Conservation (phyloP, 2,113 vertebrate genomes). For the Oreochromis spilurus region DNA sequence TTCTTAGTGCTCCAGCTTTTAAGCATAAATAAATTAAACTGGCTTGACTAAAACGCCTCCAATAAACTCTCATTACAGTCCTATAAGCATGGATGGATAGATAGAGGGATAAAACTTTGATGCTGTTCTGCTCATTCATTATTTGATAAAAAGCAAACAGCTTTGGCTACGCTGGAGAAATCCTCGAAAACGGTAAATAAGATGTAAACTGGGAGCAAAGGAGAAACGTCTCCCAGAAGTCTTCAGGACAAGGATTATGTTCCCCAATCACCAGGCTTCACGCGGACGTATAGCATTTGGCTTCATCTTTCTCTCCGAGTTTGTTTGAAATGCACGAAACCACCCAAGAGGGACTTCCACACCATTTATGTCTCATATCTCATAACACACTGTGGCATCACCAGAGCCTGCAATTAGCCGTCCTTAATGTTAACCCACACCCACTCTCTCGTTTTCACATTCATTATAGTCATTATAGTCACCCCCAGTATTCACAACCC, state of each 20-base stretch:
- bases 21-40: constrained; percentile 65
- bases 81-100: constrained; percentile 11
- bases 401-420: constrained; percentile 21
- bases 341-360: constrained; percentile 48
- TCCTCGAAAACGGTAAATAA: not conserved
- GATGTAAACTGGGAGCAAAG: not conserved
- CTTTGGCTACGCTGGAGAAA: not conserved
- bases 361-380: constrained; percentile 5
- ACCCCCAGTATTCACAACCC: constrained; percentile 24
- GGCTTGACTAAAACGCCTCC: constrained; percentile 44
- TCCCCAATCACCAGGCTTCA: not conserved
- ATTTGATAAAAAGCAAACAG: constrained; percentile 1
- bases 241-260: not conserved
- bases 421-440: constrained; percentile 41
- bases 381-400: constrained; percentile 16
- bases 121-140: constrained; percentile 34
- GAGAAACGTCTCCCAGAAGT: not conserved
- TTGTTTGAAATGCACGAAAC: constrained; percentile 31
- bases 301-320: not conserved
- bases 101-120: constrained; percentile 28
- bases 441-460: constrained; percentile 21
- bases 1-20: constrained; percentile 57
- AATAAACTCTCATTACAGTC: constrained; percentile 59
- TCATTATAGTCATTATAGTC: constrained; percentile 59
- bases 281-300: not conserved